Conservation (phyloP, 2,797 vertebrate species). For the Toxotes lorentzi region DNA sequence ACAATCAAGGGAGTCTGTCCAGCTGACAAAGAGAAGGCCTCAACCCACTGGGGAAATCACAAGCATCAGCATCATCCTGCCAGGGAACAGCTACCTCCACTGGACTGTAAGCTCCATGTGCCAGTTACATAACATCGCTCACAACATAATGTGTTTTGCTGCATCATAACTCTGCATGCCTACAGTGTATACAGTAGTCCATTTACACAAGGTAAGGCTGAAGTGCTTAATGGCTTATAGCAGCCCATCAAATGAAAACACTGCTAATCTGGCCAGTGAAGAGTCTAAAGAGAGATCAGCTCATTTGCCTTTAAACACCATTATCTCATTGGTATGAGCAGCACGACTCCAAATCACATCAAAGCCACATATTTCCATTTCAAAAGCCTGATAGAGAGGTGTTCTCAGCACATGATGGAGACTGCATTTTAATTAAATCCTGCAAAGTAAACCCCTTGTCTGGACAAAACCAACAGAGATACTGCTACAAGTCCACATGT, state of each 20-base stretch:
- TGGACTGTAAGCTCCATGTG: not conserved
- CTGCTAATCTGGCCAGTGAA: constrained; percentile 32
- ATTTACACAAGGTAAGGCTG: constrained; percentile 2
- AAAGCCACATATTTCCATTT: constrained; percentile 62
- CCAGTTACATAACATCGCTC: constrained; percentile 38
- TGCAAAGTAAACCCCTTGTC: not conserved
- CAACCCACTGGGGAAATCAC: constrained; percentile 26
- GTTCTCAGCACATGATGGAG: not conserved
- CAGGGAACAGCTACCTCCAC: constrained; percentile 9
- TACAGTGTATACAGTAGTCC: constrained; percentile 6
- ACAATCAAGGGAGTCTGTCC: constrained; percentile 30
- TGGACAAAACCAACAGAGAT: constrained; percentile 19
- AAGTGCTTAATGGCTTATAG: constrained; percentile 24
- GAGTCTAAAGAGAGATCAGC: constrained; percentile 29
- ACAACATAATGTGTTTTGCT: constrained; percentile 26
- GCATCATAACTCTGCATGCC: constrained; percentile 26
- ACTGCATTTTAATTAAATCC: constrained; percentile 37
- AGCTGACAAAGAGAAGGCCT: constrained; percentile 44
- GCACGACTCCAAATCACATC: constrained; percentile 41
- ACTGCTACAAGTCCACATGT: constrained; percentile 23
- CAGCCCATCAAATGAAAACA: constrained; percentile 37
- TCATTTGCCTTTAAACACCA: constrained; percentile 34
- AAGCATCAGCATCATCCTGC: not conserved
- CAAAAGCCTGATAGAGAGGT: constrained; percentile 34
- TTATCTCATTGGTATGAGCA: constrained; percentile 52